Conservation (phyloP, 35 echinoderm and acorn worm species). For the Lytechinus variegatus region DNA sequence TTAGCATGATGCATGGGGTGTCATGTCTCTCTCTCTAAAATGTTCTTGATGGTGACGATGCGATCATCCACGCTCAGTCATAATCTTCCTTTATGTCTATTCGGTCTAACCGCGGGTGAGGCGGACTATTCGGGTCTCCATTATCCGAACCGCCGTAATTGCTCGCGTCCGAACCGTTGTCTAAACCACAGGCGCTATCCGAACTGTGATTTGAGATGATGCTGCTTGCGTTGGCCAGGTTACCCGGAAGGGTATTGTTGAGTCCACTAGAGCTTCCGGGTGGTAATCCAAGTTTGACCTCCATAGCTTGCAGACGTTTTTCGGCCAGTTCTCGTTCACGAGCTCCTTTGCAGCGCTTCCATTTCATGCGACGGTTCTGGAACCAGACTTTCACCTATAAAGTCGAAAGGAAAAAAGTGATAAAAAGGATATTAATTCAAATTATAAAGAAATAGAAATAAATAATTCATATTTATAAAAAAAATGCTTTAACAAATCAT, state of each 20-base stretch:
- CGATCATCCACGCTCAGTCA: neutral
- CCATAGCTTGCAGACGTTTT: constrained; percentile 94
- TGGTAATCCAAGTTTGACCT: constrained; percentile 93
- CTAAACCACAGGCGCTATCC: constrained; percentile 68
- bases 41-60: neutral
- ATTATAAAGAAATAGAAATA: too few relatives aligned
- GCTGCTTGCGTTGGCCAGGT: constrained; percentile 67
- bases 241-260: constrained; percentile 77
- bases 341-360: constrained; percentile 98
- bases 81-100: constrained; percentile 49
- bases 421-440: neutral
- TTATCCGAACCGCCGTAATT: constrained; percentile 54
- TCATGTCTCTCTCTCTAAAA: neutral
- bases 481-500: too few relatives aligned
- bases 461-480: too few relatives aligned
- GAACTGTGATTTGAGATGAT: constrained; percentile 49
- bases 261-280: constrained; percentile 88
- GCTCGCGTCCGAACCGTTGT: constrained; percentile 63
- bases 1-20: neutral
- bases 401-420: neutral
- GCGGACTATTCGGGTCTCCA: constrained; percentile 38
- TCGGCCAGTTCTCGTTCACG: constrained; percentile 94
- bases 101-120: neutral
- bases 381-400: constrained; percentile 99
- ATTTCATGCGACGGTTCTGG: constrained; percentile 99